Base-by-base conservation (phyloP, 2,888 invertebrate species). In the Napeogenes sylphis region DNA sequence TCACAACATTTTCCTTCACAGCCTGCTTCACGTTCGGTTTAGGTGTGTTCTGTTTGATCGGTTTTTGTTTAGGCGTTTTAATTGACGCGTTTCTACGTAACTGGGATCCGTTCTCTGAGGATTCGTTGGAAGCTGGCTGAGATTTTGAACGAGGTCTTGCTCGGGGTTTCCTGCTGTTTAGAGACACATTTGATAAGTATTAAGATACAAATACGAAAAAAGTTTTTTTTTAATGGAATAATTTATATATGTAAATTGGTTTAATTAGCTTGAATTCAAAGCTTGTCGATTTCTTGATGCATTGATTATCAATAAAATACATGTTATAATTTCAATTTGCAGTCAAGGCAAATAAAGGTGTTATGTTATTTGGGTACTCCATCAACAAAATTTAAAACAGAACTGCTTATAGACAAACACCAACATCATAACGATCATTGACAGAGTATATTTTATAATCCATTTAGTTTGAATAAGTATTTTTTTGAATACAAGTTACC, bases 81-180 rank as follows among this genome's bases (percentile, higher is more conserved):
- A 81, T 81, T 0, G 87, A 86, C 0, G 85, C 86, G 66, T 84
- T 81, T 2, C 87, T 75, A 0, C 84, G 78, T 0, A 85, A 65
- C n/a, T 73, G 73, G 0, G 79, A 71, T 0, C 83, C 82, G 60
- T 77, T 81, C 59, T 86, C 85, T 0, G 79, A 68, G 0, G 86
- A 84, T 4, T 87, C 87, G 71, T 79, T 82, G 0, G 82, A 83
- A 0, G 83, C 73, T 0, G 90, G 89, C 68, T 90, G 89, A 0
- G 90, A 90, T 30, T 85, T 83, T 4, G 90, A 90, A 0, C 90
- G 83, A 0, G 87, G 88, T 0, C 87, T 79, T 0, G 67, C 73
- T 47, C 80, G 78, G 3, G 75, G 70, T 58, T 78, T 79, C 46
- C 80, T 81, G 58, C 78, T 79, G 71, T 13, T 67, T 63, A 30